Percentiles rank a stretch among this genome's conserved stretches.
These are phyloP conservation scores for Tetramorium simillimum DNA, from an alignment of 1,140 invertebrate genomes.

Conservation along the genomic window DNA sequence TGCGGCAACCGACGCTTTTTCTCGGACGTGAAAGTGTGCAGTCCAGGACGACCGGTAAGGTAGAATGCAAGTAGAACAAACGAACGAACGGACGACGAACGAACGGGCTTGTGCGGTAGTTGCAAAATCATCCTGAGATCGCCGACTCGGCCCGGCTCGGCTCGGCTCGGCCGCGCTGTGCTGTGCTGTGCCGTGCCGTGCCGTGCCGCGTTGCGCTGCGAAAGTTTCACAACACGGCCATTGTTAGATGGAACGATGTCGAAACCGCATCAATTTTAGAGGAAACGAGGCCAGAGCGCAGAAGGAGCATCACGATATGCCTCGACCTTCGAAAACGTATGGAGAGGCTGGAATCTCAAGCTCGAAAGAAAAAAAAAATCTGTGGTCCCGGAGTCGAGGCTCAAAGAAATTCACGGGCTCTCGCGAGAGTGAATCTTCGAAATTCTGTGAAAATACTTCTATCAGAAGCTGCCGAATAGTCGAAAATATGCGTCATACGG, in stretches of 20 bases:
- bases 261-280: slow-evolving; percentile 78
- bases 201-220: slow-evolving; percentile 43
- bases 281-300: slow-evolving; percentile 65
- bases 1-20: slow-evolving; percentile 47
- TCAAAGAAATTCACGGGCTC: not conserved
- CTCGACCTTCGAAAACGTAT: slow-evolving; percentile 35
- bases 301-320: not conserved
- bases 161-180: not conserved
- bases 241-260: slow-evolving; percentile 79
- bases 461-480: not conserved
- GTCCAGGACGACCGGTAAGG: slow-evolving; percentile 66
- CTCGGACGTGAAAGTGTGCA: slow-evolving; percentile 76
- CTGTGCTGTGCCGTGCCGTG: slow-evolving; percentile 39
- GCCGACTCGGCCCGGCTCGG: slow-evolving; percentile 54
- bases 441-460: not conserved
- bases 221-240: slow-evolving; percentile 78
- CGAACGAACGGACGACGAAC: slow-evolving; percentile 69
- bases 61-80: slow-evolving; percentile 79
- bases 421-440: not conserved
- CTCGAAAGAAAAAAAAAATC: not conserved
- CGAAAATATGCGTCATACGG: not conserved
- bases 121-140: slow-evolving; percentile 80
- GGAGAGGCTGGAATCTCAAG: not conserved
- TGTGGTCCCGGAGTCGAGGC: too few relatives aligned
- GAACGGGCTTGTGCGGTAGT: slow-evolving; percentile 69